Evolutionary conservation across 2,113 vertebrate genomes (phyloP).

Genomic region (Barbus barbus): DNA sequence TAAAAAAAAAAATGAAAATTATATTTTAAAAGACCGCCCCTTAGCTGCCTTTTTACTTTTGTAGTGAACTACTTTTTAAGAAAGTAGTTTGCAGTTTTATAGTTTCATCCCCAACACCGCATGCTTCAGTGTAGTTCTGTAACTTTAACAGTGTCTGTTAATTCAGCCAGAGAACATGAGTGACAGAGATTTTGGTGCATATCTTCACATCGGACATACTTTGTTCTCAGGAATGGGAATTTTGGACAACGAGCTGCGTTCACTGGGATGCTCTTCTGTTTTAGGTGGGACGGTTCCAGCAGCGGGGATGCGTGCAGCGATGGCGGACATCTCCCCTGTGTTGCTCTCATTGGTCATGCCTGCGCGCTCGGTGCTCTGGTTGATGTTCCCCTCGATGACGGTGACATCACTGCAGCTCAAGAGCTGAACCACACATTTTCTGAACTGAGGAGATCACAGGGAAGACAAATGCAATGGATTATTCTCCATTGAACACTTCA

Average conservation of each 20-base stretch:
- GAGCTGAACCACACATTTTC: conserved; percentile 82
- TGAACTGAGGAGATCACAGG: conserved; percentile 75
- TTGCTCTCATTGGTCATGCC: conserved; percentile 68
- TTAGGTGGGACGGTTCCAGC: conserved; percentile 56
- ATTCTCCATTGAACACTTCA: neutral
- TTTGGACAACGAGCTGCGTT: conserved; percentile 65
- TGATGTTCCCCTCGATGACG: conserved; percentile 64
- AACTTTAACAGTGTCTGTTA: neutral
- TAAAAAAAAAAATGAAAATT: neutral
- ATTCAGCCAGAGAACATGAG: neutral
- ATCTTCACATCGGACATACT: conserved; percentile 70
- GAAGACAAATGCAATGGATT: neutral
- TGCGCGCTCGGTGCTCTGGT: conserved; percentile 71
- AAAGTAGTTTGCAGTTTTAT: no score
- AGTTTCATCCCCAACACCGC: neutral
- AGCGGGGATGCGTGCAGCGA: conserved; percentile 66
- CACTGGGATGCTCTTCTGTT: conserved; percentile 66
- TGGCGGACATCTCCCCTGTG: conserved; percentile 75
- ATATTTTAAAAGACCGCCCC: no score
- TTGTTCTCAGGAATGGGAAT: conserved; percentile 78
- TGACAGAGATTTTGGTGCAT: neutral
- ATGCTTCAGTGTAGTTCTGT: neutral
- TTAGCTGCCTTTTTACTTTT: neutral
- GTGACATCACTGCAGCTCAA: conserved; percentile 67
- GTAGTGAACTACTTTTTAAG: no score